Conservation (phyloP, 2,888 invertebrate genomes). For the Leptinotarsa juncta region DNA sequence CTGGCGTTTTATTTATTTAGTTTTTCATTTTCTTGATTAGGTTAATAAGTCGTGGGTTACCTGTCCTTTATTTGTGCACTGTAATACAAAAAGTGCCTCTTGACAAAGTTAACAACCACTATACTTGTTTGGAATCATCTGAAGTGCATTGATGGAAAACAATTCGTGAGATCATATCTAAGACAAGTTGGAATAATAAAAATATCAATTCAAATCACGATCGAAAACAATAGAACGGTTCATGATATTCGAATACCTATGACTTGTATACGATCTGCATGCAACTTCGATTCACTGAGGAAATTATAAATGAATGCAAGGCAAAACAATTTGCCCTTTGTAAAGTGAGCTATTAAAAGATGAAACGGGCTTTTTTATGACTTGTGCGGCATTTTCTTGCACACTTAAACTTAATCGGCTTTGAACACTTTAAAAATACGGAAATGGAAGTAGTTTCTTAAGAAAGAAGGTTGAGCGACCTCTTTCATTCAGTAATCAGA, state of each 20-base stretch:
- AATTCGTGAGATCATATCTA: background rate
- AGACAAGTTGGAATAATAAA: background rate
- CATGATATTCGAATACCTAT: background rate
- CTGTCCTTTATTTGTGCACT: too few relatives aligned
- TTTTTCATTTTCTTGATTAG: too few relatives aligned
- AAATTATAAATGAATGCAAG: slow-evolving; percentile 11
- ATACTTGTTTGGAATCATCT: background rate
- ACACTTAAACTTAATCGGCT: slow-evolving; percentile 6
- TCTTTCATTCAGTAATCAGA: background rate
- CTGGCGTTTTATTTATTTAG: too few relatives aligned
- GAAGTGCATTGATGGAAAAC: background rate
- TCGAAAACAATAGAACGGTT: background rate
- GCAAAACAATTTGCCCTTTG: slow-evolving; percentile 29
- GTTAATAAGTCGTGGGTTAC: too few relatives aligned
- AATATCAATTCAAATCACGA: background rate
- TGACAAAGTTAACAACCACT: background rate
- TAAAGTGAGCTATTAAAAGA: slow-evolving; percentile 24
- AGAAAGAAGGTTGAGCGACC: background rate
- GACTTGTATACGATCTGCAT: background rate
- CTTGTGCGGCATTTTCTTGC: slow-evolving; percentile 11
- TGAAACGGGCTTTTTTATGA: slow-evolving; percentile 21
- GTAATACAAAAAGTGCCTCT: too few relatives aligned
- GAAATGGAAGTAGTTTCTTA: background rate
- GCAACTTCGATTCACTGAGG: slow-evolving; percentile 6
- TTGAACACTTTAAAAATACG: slow-evolving; percentile 6